Conservation (phyloP, 2,113 vertebrate species). For the Notechis scutatus region DNA sequence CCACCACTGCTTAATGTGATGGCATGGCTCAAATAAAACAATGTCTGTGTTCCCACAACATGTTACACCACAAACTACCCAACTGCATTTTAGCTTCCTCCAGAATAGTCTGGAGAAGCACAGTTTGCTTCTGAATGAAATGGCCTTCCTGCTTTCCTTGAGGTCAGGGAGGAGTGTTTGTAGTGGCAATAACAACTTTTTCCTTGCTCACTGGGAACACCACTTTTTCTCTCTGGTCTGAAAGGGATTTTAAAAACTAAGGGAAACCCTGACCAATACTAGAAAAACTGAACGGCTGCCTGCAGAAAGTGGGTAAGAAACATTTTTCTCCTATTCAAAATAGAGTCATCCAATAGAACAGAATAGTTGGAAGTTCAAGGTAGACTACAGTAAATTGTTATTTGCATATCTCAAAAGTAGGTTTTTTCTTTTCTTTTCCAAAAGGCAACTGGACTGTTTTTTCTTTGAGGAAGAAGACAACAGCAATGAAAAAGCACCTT, state of each 20-base stretch:
- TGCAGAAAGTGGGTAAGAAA: neutral
- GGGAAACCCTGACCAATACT: neutral
- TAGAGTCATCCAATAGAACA: neutral
- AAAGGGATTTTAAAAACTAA: neutral
- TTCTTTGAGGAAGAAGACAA: neutral
- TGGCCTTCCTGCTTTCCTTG: neutral
- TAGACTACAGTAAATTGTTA: neutral
- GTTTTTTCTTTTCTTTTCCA: neutral
- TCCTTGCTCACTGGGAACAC: neutral
- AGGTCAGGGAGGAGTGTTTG: neutral
- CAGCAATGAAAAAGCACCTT: neutral
- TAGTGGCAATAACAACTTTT: neutral
- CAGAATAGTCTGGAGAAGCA: neutral
- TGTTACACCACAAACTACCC: neutral
- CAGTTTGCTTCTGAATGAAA: neutral
- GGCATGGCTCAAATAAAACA: neutral
- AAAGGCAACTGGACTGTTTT: neutral
- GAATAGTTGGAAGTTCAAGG: neutral
- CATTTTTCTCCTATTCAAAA: neutral
- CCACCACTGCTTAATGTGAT: no score
- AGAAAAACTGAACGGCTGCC: neutral
- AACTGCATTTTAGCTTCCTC: neutral
- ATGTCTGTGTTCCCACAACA: neutral
- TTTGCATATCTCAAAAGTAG: neutral
- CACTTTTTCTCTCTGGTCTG: neutral